Conservation (phyloP, 2,797 vertebrate species). For the Poecilia picta region DNA sequence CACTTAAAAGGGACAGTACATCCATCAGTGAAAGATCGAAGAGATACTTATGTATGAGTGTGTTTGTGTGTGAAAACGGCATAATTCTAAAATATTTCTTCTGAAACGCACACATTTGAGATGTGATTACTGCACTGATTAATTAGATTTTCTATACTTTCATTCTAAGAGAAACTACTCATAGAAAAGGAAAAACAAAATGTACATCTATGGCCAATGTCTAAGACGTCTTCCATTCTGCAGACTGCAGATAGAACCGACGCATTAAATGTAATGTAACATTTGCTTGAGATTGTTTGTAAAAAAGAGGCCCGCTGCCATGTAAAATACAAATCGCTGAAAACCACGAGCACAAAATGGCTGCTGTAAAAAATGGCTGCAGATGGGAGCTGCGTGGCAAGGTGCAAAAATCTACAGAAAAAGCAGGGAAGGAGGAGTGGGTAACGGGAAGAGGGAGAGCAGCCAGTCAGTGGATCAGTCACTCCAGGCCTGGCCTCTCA, state of each 20-base stretch:
- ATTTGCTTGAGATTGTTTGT: neutral
- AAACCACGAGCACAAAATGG: constrained; percentile 69
- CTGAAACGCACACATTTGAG: neutral
- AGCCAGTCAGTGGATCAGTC: constrained; percentile 79
- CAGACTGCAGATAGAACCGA: neutral
- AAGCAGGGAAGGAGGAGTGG: constrained; percentile 51
- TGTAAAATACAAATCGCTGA: neutral
- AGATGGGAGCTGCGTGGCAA: constrained; percentile 61
- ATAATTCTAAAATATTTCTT: neutral
- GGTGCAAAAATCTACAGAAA: constrained; percentile 59
- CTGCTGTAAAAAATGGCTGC: constrained; percentile 66
- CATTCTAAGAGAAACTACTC: neutral
- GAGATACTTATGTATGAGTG: neutral
- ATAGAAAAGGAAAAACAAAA: neutral
- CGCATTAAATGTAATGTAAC: neutral
- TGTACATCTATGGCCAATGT: neutral
- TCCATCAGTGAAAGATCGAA: neutral
- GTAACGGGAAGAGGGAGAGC: constrained; percentile 59
- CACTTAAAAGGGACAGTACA: neutral
- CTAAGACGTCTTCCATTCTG: neutral
- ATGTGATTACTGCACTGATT: neutral
- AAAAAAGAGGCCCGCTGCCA: neutral
- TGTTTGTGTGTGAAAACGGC: neutral
- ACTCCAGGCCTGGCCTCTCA: constrained; percentile 86
- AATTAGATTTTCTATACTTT: neutral